These are phyloP conservation scores for Drosophila quadrilineata DNA, from an alignment of 1,140 invertebrate species.

Conservation along the genomic window DNA sequence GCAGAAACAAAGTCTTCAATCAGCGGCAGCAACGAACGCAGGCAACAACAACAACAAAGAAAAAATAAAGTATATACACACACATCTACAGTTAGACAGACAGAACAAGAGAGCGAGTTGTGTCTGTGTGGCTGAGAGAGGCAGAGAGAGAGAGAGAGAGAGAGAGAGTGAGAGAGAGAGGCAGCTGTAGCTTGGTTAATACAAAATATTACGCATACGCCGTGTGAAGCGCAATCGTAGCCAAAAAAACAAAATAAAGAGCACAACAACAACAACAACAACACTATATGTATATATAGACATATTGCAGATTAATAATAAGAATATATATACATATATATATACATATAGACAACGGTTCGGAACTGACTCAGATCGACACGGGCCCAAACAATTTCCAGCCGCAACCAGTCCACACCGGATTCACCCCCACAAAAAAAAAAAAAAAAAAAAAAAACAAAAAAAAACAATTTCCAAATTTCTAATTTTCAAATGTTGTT, in stretches of 20 bases:
- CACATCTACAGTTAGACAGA: not conserved
- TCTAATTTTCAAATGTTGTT: slow-evolving; percentile 13
- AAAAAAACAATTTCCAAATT: too few species aligned
- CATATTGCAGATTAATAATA: slow-evolving; percentile 31
- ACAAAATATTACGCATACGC: slow-evolving; percentile 67
- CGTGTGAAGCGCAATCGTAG: slow-evolving; percentile 50
- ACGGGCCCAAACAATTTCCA: not conserved
- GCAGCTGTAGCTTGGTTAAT: slow-evolving; percentile 47
- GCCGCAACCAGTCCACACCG: not conserved
- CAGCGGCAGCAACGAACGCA: slow-evolving; percentile 1
- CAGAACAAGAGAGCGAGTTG: not conserved
- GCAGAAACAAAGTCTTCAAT: slow-evolving; percentile 51
- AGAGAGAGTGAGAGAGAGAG: slow-evolving; percentile 20
- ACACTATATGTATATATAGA: not conserved
- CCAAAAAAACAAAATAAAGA: slow-evolving; percentile 20
- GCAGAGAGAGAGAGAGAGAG: slow-evolving; percentile 1
- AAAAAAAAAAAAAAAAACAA: too few species aligned
- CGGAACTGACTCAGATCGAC: slow-evolving; percentile 12
- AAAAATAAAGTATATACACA: too few species aligned
- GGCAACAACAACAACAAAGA: not conserved
- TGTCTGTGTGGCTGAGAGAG: not conserved
- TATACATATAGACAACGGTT: slow-evolving; percentile 6
- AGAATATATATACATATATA: slow-evolving; percentile 1
- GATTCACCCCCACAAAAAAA: too few species aligned
- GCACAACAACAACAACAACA: not conserved